These are phyloP conservation scores for Sitta carolinensis DNA, from an alignment of 2,797 vertebrate species.

Conservation along the genomic window DNA sequence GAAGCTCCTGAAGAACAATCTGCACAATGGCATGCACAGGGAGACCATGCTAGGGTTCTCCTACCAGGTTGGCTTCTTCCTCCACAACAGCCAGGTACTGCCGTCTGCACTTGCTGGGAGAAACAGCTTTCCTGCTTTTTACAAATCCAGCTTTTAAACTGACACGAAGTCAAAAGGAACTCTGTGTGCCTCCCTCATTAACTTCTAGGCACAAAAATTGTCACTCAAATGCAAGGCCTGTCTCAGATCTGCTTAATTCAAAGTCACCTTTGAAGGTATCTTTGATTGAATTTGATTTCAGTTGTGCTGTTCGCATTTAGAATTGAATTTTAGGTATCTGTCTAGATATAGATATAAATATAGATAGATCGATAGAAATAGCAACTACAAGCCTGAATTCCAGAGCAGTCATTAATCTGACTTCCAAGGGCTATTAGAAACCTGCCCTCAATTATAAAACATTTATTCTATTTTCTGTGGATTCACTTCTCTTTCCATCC, in stretches of 20 bases:
- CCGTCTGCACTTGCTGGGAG: neutral
- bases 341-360: neutral
- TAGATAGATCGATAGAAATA: neutral
- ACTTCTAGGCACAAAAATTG: neutral
- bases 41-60: conserved; percentile 88
- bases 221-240: neutral
- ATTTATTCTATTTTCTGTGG: neutral
- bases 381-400: neutral
- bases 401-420: neutral
- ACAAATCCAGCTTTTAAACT: neutral
- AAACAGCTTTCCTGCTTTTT: neutral
- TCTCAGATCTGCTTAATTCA: neutral
- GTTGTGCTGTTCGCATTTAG: neutral
- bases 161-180: neutral
- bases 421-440: neutral
- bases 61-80: conserved; percentile 83
- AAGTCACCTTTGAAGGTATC: neutral
- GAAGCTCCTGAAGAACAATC: conserved; percentile 80
- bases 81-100: conserved; percentile 80
- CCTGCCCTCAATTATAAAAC: neutral
- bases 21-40: conserved; percentile 85
- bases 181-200: neutral
- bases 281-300: neutral
- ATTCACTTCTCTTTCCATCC: neutral
- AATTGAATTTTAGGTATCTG: neutral